Base-by-base conservation (phyloP, 2,797 vertebrate species). In the Tokudaia tokunoshimensis region DNA sequence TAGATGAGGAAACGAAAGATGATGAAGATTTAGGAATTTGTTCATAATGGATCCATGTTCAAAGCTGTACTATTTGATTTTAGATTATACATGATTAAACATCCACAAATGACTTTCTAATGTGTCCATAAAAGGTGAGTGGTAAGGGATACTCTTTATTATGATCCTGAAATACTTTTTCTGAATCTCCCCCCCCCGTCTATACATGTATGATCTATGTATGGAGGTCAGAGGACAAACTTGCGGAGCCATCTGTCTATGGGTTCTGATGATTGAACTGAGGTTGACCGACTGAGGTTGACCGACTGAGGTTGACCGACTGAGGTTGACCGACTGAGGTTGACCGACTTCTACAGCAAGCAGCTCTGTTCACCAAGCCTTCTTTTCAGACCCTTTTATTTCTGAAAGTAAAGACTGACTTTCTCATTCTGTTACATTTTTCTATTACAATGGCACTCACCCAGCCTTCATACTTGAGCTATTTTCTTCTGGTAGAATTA, bases 401-500 rank as follows among this genome's bases (percentile, higher is more conserved):
- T 90, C 57, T 19, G 3, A 83, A 44, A 70, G 17, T 70, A 94
- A 89, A 91, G 52, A 17, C 19, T 11, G 12, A 11, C 6, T n/a
- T 81, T 87, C 81, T 47, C 13, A 41, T 88, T 78, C 81, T 92
- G 29, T 57, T 65, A 41, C 29, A 65, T 84, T 84, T 85, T 67
- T 47, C 44, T 67, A 15, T 22, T 34, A n/a, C 74, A 83, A 61
- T 59, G 47, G 31, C 41, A 37, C 72, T 37, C 20, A 74, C 59
- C 44, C 67, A 61, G 79, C 29, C 75, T 96, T 91, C 79, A 89
- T 37, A 92, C 47, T 88, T 95, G 55, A 75, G 41, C 24, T 94
- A 15, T 9, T 94, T 95, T 96, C n/a, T 92, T 70, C 65, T 86
- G 82, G 44, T 70, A 61, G 57, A 63, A 80, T 96, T 76, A 85